Evolutionary conservation across 2,113 vertebrate species (phyloP).

Genomic region (Vulpes lagopus): DNA sequence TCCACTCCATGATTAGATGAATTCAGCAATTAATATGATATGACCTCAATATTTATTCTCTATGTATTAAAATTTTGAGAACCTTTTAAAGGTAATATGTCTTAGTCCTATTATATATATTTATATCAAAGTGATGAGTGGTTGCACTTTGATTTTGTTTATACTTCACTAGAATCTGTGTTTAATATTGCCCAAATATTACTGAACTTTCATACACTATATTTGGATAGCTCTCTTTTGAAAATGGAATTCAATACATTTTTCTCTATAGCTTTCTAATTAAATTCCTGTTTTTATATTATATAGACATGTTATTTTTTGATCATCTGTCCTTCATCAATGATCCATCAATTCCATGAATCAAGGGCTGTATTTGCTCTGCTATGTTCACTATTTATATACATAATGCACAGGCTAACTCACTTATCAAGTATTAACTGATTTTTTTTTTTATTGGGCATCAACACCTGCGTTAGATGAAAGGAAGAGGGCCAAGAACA

Average conservation of each 20-base stretch:
- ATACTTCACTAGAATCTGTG: neutral
- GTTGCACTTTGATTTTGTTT: neutral
- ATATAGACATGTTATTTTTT: neutral
- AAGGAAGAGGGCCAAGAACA: neutral
- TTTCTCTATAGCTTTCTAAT: neutral
- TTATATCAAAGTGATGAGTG: neutral
- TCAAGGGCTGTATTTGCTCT: neutral
- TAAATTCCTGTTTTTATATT: conserved; percentile 39
- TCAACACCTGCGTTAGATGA: neutral
- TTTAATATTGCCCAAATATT: neutral
- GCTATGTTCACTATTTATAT: neutral
- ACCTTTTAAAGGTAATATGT: neutral
- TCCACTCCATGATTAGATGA: neutral
- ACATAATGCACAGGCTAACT: neutral
- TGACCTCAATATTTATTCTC: neutral
- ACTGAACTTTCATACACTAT: neutral
- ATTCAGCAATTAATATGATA: neutral
- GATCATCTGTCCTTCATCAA: neutral
- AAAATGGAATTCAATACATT: neutral
- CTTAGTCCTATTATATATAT: neutral
- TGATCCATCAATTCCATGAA: neutral
- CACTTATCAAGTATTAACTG: neutral
- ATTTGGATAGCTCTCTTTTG: neutral
- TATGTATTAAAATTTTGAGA: neutral
- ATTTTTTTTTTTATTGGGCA: neutral